Evolutionary conservation across 2,797 vertebrate species (phyloP).

Genomic region (Sarcoramphus papa): DNA sequence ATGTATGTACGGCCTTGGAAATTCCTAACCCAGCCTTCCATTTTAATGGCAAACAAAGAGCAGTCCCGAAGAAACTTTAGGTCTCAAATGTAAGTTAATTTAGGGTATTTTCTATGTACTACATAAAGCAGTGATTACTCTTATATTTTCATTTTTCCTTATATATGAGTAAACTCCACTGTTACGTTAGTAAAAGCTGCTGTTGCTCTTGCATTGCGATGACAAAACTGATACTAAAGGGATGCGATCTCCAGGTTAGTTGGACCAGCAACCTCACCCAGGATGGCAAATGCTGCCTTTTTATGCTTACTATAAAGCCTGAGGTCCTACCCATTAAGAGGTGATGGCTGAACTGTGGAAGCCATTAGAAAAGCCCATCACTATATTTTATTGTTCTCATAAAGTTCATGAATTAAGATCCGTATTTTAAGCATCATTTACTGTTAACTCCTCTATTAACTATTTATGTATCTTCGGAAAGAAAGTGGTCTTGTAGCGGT

Average conservation of each 20-base stretch:
- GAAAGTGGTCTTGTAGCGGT: background rate
- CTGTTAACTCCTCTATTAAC: conserved; percentile 9
- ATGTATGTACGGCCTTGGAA: background rate
- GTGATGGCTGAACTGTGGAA: background rate
- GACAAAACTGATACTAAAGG: background rate
- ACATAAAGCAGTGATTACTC: background rate
- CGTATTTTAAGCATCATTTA: conserved; percentile 6
- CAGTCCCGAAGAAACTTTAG: background rate
- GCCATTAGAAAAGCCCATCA: background rate
- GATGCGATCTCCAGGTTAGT: background rate
- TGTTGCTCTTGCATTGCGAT: background rate
- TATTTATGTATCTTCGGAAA: conserved; percentile 7
- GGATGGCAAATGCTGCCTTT: background rate
- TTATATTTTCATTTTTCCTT: background rate
- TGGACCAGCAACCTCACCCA: background rate
- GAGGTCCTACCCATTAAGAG: background rate
- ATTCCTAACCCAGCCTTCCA: background rate
- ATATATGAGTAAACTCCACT: background rate
- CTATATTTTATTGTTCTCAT: conserved; percentile 16
- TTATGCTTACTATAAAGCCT: background rate
- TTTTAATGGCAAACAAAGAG: background rate
- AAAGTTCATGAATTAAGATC: conserved; percentile 22
- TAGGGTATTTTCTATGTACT: background rate
- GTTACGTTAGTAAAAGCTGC: background rate
- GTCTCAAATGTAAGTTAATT: background rate